phyloP scores from a whole-genome alignment of 2,888 invertebrate genomes.

The Melanostoma scalare region DNA sequence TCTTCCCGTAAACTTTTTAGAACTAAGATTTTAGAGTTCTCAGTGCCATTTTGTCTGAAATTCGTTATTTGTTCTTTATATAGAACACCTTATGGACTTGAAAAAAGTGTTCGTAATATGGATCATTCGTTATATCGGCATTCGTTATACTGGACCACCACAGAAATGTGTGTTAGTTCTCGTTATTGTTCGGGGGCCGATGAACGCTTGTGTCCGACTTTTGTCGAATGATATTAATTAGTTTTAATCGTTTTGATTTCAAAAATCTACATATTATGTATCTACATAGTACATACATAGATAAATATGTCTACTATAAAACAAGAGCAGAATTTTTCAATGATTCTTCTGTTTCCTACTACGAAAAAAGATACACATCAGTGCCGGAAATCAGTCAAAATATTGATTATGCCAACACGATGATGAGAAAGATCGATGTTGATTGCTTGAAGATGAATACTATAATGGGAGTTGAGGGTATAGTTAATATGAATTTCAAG shows the following conservation, averaged over 20 bases:
- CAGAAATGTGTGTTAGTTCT: slow-evolving; percentile 23
- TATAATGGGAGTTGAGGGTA: slow-evolving; percentile 22
- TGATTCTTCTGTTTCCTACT: slow-evolving; percentile 11
- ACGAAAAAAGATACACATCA: slow-evolving; percentile 26
- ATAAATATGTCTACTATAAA: too few species aligned
- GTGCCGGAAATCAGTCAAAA: slow-evolving; percentile 42
- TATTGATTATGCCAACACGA: slow-evolving; percentile 47
- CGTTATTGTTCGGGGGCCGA: slow-evolving; percentile 26
- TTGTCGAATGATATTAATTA: slow-evolving; percentile 28
- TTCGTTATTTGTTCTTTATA: too few species aligned
- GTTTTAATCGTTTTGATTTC: neutral
- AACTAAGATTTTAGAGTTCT: too few species aligned
- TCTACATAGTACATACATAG: too few species aligned
- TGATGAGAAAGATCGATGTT: slow-evolving; percentile 19
- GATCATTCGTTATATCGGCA: too few species aligned
- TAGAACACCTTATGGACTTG: too few species aligned
- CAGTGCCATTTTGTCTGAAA: too few species aligned
- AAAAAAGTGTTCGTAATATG: too few species aligned
- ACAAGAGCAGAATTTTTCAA: neutral
- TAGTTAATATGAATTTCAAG: neutral
- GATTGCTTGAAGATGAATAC: slow-evolving; percentile 39
- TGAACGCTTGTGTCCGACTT: slow-evolving; percentile 49
- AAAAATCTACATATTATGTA: too few species aligned
- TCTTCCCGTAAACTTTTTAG: too few species aligned
- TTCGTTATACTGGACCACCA: too few species aligned